Conservation (phyloP, 2,797 vertebrate species). For the Cynodonichthys magdalenae region DNA sequence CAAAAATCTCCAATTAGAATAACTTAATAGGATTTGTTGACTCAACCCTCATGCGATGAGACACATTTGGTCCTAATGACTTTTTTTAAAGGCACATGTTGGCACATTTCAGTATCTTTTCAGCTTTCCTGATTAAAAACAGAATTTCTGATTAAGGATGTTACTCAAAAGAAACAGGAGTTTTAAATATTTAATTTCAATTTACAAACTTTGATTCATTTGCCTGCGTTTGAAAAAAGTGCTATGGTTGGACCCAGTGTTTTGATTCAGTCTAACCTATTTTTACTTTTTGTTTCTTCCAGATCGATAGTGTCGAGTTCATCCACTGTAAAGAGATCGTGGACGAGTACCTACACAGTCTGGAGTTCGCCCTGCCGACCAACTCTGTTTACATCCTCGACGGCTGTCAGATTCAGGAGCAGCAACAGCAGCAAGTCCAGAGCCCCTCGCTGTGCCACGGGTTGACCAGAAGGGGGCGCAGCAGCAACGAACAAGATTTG, state of each 20-base stretch:
- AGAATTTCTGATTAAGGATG: not conserved
- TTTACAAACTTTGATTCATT: not conserved
- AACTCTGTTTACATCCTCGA: slow-evolving; percentile 75
- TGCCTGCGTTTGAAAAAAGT: not conserved
- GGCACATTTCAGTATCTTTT: not conserved
- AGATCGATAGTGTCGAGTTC: slow-evolving; percentile 77
- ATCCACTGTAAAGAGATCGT: slow-evolving; percentile 82
- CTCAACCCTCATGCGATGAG: too few species aligned
- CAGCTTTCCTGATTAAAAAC: not conserved
- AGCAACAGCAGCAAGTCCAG: slow-evolving; percentile 22
- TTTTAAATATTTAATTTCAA: not conserved
- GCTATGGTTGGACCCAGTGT: not conserved
- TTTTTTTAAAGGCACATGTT: not conserved
- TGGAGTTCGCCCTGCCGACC: slow-evolving; percentile 67
- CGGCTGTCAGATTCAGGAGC: slow-evolving; percentile 56
- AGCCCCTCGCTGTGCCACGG: slow-evolving; percentile 11
- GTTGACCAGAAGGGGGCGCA: slow-evolving; percentile 5
- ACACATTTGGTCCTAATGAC: too few species aligned
- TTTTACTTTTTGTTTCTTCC: slow-evolving; percentile 4
- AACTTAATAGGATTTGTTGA: too few species aligned
- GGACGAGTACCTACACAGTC: slow-evolving; percentile 72
- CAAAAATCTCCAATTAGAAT: too few species aligned
- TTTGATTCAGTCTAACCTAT: not conserved
- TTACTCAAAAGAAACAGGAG: not conserved
- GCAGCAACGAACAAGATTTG: slow-evolving; percentile 26